A percentile compares a stretch with the other conserved stretches of the same genome.
Conservation (phyloP, 2,797 vertebrate species). For the Coendou prehensilis region DNA sequence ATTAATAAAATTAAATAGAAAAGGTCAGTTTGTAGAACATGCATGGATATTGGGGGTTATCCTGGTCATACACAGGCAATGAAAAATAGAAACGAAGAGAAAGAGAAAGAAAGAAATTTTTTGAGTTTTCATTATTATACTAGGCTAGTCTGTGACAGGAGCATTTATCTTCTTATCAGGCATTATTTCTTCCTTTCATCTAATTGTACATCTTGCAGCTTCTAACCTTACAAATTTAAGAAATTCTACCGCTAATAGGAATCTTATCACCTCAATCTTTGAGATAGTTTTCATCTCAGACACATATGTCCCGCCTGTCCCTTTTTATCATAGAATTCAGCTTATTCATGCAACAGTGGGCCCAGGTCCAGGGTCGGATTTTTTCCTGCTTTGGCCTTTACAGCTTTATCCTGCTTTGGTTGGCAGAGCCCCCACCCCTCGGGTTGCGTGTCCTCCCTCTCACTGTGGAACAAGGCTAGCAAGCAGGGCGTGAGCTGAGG, state of each 20-base stretch:
- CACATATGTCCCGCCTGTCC: neutral
- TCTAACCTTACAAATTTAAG: neutral
- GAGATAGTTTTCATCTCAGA: neutral
- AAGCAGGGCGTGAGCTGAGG: neutral
- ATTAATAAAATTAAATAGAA: conserved; percentile 25
- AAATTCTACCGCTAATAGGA: neutral
- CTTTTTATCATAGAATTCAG: neutral
- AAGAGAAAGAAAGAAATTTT: neutral
- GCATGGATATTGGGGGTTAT: neutral
- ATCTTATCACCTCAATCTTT: neutral
- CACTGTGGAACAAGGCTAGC: neutral
- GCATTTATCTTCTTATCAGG: neutral
- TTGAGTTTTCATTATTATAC: neutral
- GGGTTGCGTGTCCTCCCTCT: neutral
- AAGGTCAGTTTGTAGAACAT: neutral
- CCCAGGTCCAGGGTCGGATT: neutral
- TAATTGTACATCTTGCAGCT: neutral
- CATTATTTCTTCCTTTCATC: neutral
- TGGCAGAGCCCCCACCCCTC: neutral
- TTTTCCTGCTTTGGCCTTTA: neutral
- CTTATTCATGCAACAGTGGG: neutral
- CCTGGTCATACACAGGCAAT: neutral
- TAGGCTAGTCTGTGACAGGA: neutral
- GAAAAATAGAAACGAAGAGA: neutral
- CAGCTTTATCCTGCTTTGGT: neutral